Evolutionary conservation across 2,888 invertebrate species (phyloP), one percentile per base, ranked within the genome.

Genomic region (Calameuta pallipes): DNA sequence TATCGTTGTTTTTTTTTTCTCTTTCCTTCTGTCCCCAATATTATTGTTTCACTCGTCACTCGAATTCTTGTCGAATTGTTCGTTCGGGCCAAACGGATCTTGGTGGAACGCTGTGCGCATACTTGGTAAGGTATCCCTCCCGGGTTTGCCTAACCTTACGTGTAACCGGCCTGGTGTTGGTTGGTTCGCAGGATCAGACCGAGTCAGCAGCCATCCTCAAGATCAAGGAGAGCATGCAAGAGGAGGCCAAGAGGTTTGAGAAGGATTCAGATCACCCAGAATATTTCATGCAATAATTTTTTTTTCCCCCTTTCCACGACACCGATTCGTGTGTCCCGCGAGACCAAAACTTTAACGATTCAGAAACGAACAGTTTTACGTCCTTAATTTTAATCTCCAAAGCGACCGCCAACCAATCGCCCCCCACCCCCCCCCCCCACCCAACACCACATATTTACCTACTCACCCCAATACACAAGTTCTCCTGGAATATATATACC

Each of bases 221-320:
- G 95, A 99, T 99, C 93, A 99, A 99, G 95, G 99, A 99, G 94
- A 98, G 98, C 94, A 99, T 99, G 98, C 98, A 99, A 93, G 99
- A 99, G 93, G 99, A 99, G 94, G 99, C 99, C 92, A 99, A 98
- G 94, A 96, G 98, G 93, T 98, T 98, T 94, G 98, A 98, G 93
- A 98, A 98, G 95, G 98, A 98, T 94, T 97, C 97, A 88, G 98
- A 98, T 93, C 98, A 98, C 92, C 97, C 98, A 92, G 98, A 98
- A 93, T 98, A 97, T 94, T 98, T 97, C 94, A 98, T 98, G 97
- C 97, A 97, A 96, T 98, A 97, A 96, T 89, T 89, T 87, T 87
- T 56, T 23, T 56, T 56, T 23, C 4, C 6, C 23, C 23, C 23
- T 34, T 34, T 36, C 31, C 69, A 76, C 35, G 69, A 76, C 69